Conservation (phyloP, 2,888 invertebrate genomes). For the Tromatobia lineatoria region DNA sequence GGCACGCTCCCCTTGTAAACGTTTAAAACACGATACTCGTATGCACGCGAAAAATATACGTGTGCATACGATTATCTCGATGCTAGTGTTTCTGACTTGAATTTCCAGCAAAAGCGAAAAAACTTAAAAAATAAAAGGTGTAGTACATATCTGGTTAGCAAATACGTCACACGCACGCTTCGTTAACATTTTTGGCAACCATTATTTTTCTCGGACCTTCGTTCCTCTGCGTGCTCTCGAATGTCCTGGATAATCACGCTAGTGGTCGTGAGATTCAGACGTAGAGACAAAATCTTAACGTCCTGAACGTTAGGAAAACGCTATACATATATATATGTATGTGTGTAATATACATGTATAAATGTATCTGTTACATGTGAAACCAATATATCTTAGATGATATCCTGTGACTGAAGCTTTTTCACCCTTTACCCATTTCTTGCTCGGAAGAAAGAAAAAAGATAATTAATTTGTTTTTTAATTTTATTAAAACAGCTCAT, state of each 20-base stretch:
- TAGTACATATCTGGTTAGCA: constrained; percentile 60
- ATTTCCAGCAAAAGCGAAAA: constrained; percentile 30
- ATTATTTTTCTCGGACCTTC: constrained; percentile 11
- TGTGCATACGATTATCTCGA: constrained; percentile 22
- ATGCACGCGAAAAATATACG: constrained; percentile 14
- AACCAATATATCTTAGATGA: constrained; percentile 68
- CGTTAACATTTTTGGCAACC: constrained; percentile 4
- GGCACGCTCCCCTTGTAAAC: constrained; percentile 41
- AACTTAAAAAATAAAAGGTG: constrained; percentile 30
- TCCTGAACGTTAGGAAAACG: constrained; percentile 41
- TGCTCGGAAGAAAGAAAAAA: background rate
- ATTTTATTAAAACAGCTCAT: constrained; percentile 62
- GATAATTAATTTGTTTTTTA: background rate
- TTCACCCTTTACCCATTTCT: background rate
- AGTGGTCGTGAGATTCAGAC: constrained; percentile 14
- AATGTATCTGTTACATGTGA: constrained; percentile 71
- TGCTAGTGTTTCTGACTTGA: constrained; percentile 5
- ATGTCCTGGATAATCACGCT: constrained; percentile 23
- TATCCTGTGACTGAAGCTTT: constrained; percentile 49
- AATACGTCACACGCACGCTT: constrained; percentile 54
- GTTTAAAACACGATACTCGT: constrained; percentile 35
- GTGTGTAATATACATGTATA: constrained; percentile 76
- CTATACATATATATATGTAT: constrained; percentile 69
- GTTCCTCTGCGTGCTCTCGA: constrained; percentile 48
- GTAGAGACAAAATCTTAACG: constrained; percentile 6